phyloP scores from a whole-genome alignment of 2,888 invertebrate species.

The Agrochola lota region DNA sequence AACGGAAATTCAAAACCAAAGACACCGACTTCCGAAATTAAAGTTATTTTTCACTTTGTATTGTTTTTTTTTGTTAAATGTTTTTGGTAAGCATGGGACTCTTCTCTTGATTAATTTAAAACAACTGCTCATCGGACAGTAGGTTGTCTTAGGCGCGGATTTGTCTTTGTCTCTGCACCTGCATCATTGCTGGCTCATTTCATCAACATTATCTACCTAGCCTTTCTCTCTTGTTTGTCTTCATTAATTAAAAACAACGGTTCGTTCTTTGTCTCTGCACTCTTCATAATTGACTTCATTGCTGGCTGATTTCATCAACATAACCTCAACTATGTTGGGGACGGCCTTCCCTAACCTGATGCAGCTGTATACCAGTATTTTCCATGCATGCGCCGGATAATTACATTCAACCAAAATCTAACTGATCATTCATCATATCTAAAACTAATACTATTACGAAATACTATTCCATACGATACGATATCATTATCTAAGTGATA shows the following conservation, averaged over 20 bases:
- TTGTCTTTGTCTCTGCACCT: neutral
- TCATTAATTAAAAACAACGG: neutral
- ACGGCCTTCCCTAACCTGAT: neutral
- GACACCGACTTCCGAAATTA: too few relatives aligned
- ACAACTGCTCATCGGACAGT: too few relatives aligned
- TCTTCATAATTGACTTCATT: neutral
- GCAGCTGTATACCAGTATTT: neutral
- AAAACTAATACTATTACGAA: constrained; percentile 38
- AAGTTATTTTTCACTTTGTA: too few relatives aligned
- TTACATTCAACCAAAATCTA: neutral
- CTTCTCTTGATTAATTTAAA: neutral
- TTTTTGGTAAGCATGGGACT: too few relatives aligned
- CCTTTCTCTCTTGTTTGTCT: neutral
- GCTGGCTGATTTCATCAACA: neutral
- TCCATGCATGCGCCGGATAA: neutral
- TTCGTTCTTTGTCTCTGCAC: neutral
- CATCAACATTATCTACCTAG: neutral
- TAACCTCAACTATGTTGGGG: neutral
- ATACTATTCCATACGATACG: constrained; percentile 32
- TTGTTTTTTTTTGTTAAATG: too few relatives aligned
- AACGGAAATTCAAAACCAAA: too few relatives aligned
- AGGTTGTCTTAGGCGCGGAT: too few relatives aligned
- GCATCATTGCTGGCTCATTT: neutral
- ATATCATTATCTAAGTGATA: constrained; percentile 35
- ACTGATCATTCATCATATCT: neutral